These are phyloP conservation scores for Sebastes wilsoni DNA, from an alignment of 2,797 vertebrate genomes.

Conservation along the genomic window DNA sequence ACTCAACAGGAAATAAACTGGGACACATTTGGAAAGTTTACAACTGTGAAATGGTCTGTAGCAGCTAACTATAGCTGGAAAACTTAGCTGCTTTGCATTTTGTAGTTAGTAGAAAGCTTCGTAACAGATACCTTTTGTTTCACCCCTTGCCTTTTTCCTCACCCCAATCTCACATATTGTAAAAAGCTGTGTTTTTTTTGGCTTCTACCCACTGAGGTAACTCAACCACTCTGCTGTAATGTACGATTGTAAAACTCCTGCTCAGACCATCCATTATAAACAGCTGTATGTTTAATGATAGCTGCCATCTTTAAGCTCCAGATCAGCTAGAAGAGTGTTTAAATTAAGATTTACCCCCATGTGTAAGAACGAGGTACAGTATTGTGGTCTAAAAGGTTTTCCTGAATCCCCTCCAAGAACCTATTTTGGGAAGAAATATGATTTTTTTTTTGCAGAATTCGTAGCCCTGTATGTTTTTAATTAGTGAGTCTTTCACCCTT, in stretches of 20 bases:
- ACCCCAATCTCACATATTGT: background rate
- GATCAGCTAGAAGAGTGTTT: background rate
- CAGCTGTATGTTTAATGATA: slow-evolving; percentile 10
- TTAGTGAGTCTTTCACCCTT: slow-evolving; percentile 43
- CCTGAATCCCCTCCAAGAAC: slow-evolving; percentile 1
- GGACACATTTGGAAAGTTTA: background rate
- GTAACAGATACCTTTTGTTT: background rate
- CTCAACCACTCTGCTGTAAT: slow-evolving; percentile 7
- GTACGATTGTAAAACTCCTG: slow-evolving; percentile 7
- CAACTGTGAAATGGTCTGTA: background rate
- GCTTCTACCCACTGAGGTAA: background rate
- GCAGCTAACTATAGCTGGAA: background rate
- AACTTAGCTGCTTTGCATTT: background rate
- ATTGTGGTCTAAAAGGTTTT: slow-evolving; percentile 13
- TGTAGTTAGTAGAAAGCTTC: background rate
- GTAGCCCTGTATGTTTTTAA: slow-evolving; percentile 54
- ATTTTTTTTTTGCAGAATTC: background rate
- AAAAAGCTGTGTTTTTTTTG: slow-evolving; percentile 6
- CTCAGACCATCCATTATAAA: slow-evolving; percentile 1
- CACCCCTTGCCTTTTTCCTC: slow-evolving; percentile 2
- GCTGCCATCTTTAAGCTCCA: background rate
- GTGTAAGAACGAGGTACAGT: background rate
- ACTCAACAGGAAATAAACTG: background rate
- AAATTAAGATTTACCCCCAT: slow-evolving; percentile 14
- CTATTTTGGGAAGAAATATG: background rate